phyloP scores from a whole-genome alignment of 2,888 invertebrate species.

The Limnephilus auricula region DNA sequence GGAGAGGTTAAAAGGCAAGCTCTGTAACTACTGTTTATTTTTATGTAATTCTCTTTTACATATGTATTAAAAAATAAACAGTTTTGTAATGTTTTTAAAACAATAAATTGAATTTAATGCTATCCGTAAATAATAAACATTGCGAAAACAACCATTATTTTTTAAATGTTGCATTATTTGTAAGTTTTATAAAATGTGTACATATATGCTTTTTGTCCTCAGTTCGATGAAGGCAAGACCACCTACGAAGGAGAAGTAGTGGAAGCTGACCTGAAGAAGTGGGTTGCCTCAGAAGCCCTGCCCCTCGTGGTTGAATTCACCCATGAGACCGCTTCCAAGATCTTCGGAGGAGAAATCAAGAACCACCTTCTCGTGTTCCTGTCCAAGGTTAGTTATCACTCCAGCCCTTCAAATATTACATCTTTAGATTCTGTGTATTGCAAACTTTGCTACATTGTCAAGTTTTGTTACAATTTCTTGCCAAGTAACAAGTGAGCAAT shows the following conservation, averaged over 20 bases:
- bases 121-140: background rate
- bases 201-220: constrained; percentile 66
- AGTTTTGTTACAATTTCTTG: constrained; percentile 30
- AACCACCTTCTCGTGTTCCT: constrained; percentile 97
- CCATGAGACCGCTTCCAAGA: constrained; percentile 97
- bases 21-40: no score
- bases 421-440: background rate
- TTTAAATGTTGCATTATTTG: no score
- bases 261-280: constrained; percentile 86
- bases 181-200: background rate
- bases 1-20: no score
- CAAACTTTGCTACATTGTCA: background rate
- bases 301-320: constrained; percentile 97
- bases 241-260: constrained; percentile 84
- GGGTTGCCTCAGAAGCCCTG: constrained; percentile 89
- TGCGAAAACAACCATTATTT: background rate
- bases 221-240: constrained; percentile 92
- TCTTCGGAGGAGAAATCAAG: constrained; percentile 98
- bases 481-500: background rate
- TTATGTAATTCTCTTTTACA: no score
- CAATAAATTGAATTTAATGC: no score
- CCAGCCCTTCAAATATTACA: background rate
- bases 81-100: no score
- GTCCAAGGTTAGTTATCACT: constrained; percentile 80
- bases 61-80: no score